phyloP scores from a whole-genome alignment of 2,888 invertebrate genomes.

The Sipha maydis region DNA sequence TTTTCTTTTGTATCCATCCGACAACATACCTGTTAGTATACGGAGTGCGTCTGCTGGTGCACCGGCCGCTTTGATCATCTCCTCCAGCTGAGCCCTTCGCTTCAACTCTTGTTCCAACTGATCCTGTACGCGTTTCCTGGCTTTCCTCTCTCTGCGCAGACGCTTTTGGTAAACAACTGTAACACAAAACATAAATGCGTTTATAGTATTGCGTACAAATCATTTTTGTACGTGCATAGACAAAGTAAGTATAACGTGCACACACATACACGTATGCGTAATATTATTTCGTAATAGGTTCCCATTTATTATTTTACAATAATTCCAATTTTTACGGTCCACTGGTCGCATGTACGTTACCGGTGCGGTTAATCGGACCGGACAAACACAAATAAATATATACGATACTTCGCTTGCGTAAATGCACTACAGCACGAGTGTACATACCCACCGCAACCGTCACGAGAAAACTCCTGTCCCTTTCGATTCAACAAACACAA shows the following conservation, averaged over 20 bases:
- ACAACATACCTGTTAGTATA: slow-evolving; percentile 77
- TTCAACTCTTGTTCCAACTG: slow-evolving; percentile 85
- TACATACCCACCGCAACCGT: neutral
- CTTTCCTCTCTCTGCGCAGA: slow-evolving; percentile 86
- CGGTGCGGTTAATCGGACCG: slow-evolving; percentile 48
- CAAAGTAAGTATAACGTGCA: neutral
- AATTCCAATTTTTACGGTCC: slow-evolving; percentile 22
- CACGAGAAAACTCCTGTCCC: slow-evolving; percentile 15
- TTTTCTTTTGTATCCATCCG: too few species aligned
- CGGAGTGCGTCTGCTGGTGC: slow-evolving; percentile 80
- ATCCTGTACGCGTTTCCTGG: slow-evolving; percentile 84
- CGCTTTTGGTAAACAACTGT: slow-evolving; percentile 90
- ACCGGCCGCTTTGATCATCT: slow-evolving; percentile 81
- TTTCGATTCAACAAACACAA: slow-evolving; percentile 60
- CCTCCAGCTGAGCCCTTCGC: slow-evolving; percentile 82
- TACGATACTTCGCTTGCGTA: neutral
- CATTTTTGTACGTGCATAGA: too few species aligned
- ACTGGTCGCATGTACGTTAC: neutral
- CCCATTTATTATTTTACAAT: slow-evolving; percentile 41
- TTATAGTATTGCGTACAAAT: neutral
- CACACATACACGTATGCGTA: neutral
- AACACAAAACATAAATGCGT: slow-evolving; percentile 66
- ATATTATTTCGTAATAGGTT: neutral
- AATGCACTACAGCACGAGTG: neutral
- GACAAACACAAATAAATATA: slow-evolving; percentile 42